Base-by-base conservation (phyloP, 2,888 invertebrate species). In the Caradrina kadenii region DNA sequence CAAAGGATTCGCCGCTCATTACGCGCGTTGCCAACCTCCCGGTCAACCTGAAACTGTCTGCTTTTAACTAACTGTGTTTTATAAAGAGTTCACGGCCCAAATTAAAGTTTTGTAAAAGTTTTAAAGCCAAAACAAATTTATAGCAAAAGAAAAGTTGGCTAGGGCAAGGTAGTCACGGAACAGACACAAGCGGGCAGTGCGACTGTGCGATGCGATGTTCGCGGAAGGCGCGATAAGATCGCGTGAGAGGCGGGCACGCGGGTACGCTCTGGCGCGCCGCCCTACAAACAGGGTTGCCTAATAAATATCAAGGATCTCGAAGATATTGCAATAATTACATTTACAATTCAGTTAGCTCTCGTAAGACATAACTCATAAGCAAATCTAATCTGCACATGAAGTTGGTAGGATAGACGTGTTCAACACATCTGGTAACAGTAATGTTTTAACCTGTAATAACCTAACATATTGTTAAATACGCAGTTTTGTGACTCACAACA, bases 1-100 rank as follows among this genome's bases (percentile, higher is more conserved):
- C 95, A 96, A 96, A 95, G 95, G 94, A 93, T 93, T 91, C 90
- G 89, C 91, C 89, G 93, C 94, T 95, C 94, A 94, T 95, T 95
- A 95, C 92, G 91, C 87, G 88, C 88, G 84, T 86, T 86, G 89
- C 89, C 87, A 87, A 87, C 88, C 88, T 80, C 85, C 84, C 87
- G 88, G 90, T 87, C 88, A 89, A 87, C 89, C 87, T 87, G 88
- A 87, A 87, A 87, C 88, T 90, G 89, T 90, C 87, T 86, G 87
- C 87, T 90, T 86, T 73, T 91, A 87, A 89, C 90, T 89, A 89
- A 90, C 89, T 89, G 82, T 83, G 71, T 80, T 85, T 82, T 83
- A 80, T 83, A 74, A 70, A 68, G 67, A 77, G 71, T 79, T 73
- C 75, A 82, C 82, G 73, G 76, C 69, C 81, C 78, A 73, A 86